phyloP scores from a whole-genome alignment of 1,140 invertebrate species.

The Melitaea cinxia region DNA sequence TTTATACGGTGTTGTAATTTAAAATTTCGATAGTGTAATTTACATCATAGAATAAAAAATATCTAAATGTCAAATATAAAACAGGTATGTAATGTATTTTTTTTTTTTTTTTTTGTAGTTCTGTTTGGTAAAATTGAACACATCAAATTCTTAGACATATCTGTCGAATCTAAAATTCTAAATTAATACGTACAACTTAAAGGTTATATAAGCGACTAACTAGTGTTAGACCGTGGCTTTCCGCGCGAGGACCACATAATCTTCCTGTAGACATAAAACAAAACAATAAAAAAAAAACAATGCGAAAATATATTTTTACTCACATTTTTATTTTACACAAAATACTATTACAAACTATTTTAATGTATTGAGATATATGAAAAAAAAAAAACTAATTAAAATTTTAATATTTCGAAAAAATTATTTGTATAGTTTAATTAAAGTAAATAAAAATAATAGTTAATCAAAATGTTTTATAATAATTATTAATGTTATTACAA shows the following conservation, averaged over 20 bases:
- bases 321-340: not conserved
- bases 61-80: no score
- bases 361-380: not conserved
- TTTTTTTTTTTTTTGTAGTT: not conserved
- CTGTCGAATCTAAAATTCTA: not conserved
- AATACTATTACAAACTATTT: not conserved
- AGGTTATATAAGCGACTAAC: not conserved
- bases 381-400: not conserved
- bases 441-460: not conserved
- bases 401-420: not conserved
- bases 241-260: not conserved
- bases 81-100: not conserved
- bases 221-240: not conserved
- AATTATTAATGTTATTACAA: not conserved
- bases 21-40: not conserved
- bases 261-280: slow-evolving; percentile 1
- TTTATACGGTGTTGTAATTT: not conserved
- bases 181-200: not conserved
- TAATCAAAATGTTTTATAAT: not conserved
- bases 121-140: not conserved
- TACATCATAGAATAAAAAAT: not conserved
- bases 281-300: not conserved
- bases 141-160: not conserved
- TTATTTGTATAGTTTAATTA: not conserved
- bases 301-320: not conserved